Conservation (phyloP, 2,113 vertebrate genomes). For the Turdus rufiventris region DNA sequence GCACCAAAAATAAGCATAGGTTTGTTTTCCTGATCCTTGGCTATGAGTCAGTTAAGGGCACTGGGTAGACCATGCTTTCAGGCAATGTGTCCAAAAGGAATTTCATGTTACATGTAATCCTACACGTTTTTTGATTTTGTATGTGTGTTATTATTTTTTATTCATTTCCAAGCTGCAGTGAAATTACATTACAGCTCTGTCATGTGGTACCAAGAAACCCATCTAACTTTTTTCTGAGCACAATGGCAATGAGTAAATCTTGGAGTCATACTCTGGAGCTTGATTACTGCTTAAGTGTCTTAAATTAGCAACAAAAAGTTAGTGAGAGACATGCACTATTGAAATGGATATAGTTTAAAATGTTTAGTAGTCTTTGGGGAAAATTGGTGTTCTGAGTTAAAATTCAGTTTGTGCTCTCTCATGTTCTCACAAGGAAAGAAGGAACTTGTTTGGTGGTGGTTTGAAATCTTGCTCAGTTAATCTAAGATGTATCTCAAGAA, state of each 20-base stretch:
- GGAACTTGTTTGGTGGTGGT: neutral
- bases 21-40: neutral
- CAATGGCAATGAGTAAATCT: neutral
- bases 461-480: neutral
- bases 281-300: neutral
- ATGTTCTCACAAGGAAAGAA: neutral
- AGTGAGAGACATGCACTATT: neutral
- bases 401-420: neutral
- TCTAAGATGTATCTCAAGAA: neutral
- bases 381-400: neutral
- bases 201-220: neutral
- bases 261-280: neutral
- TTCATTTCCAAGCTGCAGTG: neutral
- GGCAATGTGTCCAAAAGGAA: neutral
- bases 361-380: neutral
- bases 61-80: neutral
- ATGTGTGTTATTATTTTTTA: neutral
- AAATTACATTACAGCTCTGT: neutral
- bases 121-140: neutral
- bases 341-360: neutral
- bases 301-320: neutral
- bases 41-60: neutral
- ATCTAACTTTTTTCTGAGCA: neutral
- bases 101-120: neutral
- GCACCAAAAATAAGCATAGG: neutral